phyloP scores from a whole-genome alignment of 2,113 vertebrate species.

The Spheniscus mendiculus region DNA sequence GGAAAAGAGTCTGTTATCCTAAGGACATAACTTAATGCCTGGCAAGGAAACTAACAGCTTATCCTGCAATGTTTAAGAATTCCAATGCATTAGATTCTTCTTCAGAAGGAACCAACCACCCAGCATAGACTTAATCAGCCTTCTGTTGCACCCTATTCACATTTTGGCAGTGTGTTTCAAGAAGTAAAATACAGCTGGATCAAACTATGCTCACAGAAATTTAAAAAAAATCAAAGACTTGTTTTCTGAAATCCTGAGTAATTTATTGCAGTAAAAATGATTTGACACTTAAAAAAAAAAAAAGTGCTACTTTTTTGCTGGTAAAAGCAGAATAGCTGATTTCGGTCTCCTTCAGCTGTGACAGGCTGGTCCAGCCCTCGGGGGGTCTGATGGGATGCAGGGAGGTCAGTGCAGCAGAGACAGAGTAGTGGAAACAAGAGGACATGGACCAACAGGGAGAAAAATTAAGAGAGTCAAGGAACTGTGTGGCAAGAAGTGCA shows the following conservation, averaged over 20 bases:
- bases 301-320: background rate
- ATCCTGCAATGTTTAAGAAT: background rate
- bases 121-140: background rate
- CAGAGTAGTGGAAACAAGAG: background rate
- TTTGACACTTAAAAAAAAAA: background rate
- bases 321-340: background rate
- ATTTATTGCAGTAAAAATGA: background rate
- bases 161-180: background rate
- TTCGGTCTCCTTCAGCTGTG: background rate
- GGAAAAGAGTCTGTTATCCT: background rate
- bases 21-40: background rate
- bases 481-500: background rate
- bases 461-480: background rate
- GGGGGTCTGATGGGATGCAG: background rate
- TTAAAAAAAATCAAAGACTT: background rate
- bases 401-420: background rate
- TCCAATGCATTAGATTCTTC: background rate
- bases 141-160: background rate
- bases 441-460: background rate
- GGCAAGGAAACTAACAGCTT: background rate
- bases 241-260: background rate
- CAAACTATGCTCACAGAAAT: background rate
- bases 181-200: background rate
- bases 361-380: background rate
- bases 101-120: background rate